A percentile compares a stretch with the other conserved stretches of the same genome.
Evolutionary conservation across 2,888 invertebrate genomes (phyloP).

Genomic region (Eubasilissa splendida): DNA sequence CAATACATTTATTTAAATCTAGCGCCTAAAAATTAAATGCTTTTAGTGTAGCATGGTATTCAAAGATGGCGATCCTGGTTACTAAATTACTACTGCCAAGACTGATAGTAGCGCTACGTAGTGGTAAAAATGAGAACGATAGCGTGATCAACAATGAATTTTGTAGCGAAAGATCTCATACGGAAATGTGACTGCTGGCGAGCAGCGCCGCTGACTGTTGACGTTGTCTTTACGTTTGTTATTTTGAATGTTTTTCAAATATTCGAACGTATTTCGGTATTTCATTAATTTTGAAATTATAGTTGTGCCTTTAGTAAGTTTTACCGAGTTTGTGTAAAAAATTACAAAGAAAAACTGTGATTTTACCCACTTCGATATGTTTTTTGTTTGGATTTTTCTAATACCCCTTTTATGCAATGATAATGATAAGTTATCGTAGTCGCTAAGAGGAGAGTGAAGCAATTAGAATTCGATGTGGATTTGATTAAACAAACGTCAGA

Average conservation of each 20-base stretch:
- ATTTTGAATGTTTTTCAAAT: slow-evolving; percentile 51
- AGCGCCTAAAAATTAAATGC: background rate
- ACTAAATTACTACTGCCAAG: background rate
- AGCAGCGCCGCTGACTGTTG: slow-evolving; percentile 47
- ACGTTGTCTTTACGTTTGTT: slow-evolving; percentile 44
- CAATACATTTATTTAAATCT: too few relatives aligned
- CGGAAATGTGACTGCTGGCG: slow-evolving; percentile 52
- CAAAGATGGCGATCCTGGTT: slow-evolving; percentile 16
- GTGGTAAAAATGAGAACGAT: slow-evolving; percentile 36
- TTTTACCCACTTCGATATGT: slow-evolving; percentile 47
- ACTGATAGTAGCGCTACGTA: slow-evolving; percentile 25
- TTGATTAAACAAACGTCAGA: slow-evolving; percentile 35
- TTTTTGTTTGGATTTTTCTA: slow-evolving; percentile 48
- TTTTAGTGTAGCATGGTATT: background rate
- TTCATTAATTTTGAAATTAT: slow-evolving; percentile 36
- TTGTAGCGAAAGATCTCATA: slow-evolving; percentile 35
- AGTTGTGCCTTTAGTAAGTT: slow-evolving; percentile 47
- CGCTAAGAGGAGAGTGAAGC: slow-evolving; percentile 39
- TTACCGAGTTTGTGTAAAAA: slow-evolving; percentile 48
- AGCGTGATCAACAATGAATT: slow-evolving; percentile 32
- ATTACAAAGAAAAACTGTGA: slow-evolving; percentile 39
- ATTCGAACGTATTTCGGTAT: slow-evolving; percentile 38
- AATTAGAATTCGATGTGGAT: slow-evolving; percentile 37
- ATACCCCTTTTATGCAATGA: slow-evolving; percentile 44
- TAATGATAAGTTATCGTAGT: slow-evolving; percentile 51